Evolutionary conservation across 2,888 invertebrate species (phyloP).

Genomic region (Epinotia bilunana): DNA sequence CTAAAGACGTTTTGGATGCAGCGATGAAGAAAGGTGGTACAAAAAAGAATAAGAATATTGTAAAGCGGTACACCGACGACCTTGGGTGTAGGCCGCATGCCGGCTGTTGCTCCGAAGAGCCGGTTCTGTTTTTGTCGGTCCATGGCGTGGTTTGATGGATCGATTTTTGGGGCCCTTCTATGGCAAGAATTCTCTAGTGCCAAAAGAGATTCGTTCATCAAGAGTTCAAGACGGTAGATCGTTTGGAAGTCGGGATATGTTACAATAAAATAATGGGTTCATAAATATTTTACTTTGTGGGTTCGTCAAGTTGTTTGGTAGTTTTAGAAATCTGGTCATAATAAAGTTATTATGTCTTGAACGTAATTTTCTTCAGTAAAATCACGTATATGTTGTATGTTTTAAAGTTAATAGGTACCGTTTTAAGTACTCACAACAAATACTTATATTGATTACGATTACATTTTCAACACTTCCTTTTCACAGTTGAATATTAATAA

Average conservation of each 20-base stretch:
- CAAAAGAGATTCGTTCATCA: conserved; percentile 33
- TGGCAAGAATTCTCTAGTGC: conserved; percentile 39
- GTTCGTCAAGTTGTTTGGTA: background rate
- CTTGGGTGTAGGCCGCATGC: conserved; percentile 82
- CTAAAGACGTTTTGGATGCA: conserved; percentile 58
- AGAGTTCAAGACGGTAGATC: background rate
- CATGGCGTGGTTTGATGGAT: conserved; percentile 71
- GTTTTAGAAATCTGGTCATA: too few species aligned
- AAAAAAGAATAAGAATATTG: conserved; percentile 73
- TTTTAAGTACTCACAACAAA: background rate
- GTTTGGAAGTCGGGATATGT: background rate
- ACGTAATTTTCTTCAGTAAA: background rate
- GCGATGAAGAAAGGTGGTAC: conserved; percentile 74
- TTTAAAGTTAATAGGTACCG: background rate
- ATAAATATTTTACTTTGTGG: background rate
- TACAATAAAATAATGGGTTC: background rate
- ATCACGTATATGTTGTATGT: background rate
- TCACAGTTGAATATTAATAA: background rate
- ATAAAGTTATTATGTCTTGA: background rate
- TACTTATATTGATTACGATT: background rate
- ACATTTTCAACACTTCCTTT: background rate
- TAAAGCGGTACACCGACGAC: conserved; percentile 79
- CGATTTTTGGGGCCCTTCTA: conserved; percentile 62
- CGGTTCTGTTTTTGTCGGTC: conserved; percentile 73
- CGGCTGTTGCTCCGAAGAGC: conserved; percentile 73